Base-by-base conservation (phyloP, 2,888 invertebrate genomes). In the Tenthredo livida region DNA sequence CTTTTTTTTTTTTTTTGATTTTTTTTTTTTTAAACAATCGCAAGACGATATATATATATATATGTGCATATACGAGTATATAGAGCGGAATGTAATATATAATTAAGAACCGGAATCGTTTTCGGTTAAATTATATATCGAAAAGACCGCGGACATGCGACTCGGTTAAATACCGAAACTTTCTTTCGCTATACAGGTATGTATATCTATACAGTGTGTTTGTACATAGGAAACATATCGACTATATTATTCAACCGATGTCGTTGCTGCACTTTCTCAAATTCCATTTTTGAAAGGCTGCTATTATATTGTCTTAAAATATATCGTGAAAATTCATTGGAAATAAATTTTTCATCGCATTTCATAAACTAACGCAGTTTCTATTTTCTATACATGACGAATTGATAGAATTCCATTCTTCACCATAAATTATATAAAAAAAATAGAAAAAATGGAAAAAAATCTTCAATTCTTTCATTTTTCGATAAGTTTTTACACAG, bases 271-370 rank as follows among this genome's bases (percentile, higher is more conserved):
- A 77, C 77, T 77, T 77, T 77, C 77, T 50, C 54, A 50, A 77
- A 77, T 77, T 77, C 77, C 77, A 29, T 77, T 77, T 77, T 77
- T 77, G 54, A 77, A 77, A 77, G 54, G n/a, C 54, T 73, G 10
- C 2, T 12, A 29, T n/a, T 33, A 33, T 33, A 2, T 10, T 25
- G 7, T n/a, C n/a, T 17, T 3, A 12, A 4, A 17, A 77, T 29
- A 33, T 33, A 4, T 54, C 12, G 15, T 6, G 17, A 29, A 75
- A 50, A 75, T 75, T 75, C 29, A 1, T 65, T 12, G 1, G 33
- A 15, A 29, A 25, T 0, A 10, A 25, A 61, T 61, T 21, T 33
- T 33, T 33, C 29, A 9, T 1, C 25, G 17, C 1, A 50, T 50
- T 50, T 50, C n/a, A 4, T 4, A 33, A 33, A 33, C 33, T 33